Evolutionary conservation across 2,113 vertebrate genomes (phyloP).

Genomic region (Peromyscus californicus): DNA sequence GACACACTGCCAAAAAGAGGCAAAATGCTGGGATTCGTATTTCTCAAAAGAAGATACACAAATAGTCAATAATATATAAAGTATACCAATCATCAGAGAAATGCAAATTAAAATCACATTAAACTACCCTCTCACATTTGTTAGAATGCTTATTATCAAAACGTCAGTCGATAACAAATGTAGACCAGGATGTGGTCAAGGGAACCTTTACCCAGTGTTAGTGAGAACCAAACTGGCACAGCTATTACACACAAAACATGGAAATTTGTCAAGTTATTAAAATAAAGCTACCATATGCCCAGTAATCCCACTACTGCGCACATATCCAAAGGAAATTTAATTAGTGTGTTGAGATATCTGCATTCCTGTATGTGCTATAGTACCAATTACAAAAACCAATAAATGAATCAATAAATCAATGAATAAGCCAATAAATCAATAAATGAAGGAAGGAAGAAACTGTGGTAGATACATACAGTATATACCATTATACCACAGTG

Average conservation of each 20-base stretch:
- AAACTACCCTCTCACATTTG: neutral
- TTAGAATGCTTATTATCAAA: neutral
- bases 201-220: neutral
- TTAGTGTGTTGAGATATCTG: neutral
- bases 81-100: neutral
- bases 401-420: neutral
- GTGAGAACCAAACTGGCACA: neutral
- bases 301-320: neutral
- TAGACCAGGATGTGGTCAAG: neutral
- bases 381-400: neutral
- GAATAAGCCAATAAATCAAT: neutral
- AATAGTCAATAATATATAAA: neutral
- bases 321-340: neutral
- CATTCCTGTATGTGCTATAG: neutral
- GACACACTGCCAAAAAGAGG: neutral
- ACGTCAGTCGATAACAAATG: neutral
- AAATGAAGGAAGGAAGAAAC: neutral
- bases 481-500: neutral
- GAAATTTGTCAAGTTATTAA: neutral
- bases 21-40: neutral
- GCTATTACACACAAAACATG: neutral
- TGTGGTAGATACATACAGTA: neutral
- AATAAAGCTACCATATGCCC: neutral
- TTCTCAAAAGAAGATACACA: neutral
- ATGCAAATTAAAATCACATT: neutral